Base-by-base conservation (phyloP, 2,797 vertebrate species). In the Alauda arvensis region DNA sequence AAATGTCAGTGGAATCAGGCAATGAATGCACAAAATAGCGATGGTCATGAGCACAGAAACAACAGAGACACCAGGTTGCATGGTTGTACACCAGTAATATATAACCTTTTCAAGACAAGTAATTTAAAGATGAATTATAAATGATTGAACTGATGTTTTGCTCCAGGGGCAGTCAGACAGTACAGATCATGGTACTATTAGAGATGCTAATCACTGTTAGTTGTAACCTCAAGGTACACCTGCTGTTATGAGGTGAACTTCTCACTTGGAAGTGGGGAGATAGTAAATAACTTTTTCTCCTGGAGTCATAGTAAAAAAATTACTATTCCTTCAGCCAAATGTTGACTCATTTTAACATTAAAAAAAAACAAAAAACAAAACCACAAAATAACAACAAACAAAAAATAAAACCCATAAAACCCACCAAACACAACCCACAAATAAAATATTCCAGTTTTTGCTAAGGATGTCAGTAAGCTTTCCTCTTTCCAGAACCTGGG, bases 11-110 rank as follows among this genome's bases (percentile, higher is more conserved):
- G 78, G 55, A 76, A 65, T 33, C 37, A 52, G 75, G 56, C 48
- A 71, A n/a, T 0, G 2, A 59, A 60, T 51, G 18, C 0, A 0
- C 16, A 71, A 45, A 85, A 75, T 2, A 74, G 33, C 11, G 55
- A 62, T 39, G 18, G 48, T 45, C 17, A 7, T 13, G 33, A 70
- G 45, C 8, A 74, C 14, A 69, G 61, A 83, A 85, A 59, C 42
- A 43, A 66, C 10, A 42, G 0, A 34, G 31, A 66, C 25, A 90
- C 31, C 39, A 57, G 84, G 43, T 0, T 77, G 68, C 33, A 18
- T 2, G 8, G 61, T 34, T 8, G 4, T 49, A 63, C 49, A 49
- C 18, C 51, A 83, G 23, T 20, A 31, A 83, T 31, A 75, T 1
- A 49, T 4, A 48, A 59, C 34, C 31, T 79, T 71, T 68, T n/a